Evolutionary conservation across 92 coral and sea anemone genomes (phyloP).

Genomic region (Plumapathes pennacea): DNA sequence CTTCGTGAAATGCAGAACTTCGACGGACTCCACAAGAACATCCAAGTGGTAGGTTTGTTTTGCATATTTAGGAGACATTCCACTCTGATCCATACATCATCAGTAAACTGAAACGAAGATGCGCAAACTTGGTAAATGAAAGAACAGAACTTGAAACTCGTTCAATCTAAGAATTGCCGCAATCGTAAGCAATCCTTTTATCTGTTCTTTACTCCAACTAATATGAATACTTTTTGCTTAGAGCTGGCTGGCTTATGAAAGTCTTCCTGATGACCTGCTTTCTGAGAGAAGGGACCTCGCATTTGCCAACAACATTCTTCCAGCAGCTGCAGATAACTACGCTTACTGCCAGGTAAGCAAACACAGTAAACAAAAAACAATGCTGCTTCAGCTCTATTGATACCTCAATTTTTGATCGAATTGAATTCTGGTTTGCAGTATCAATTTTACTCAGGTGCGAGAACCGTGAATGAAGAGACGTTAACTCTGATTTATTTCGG

Average conservation of each 20-base stretch:
- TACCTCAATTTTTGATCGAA: too few relatives aligned
- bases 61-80: too few relatives aligned
- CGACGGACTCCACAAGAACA: constrained; percentile 53
- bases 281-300: constrained; percentile 23
- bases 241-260: constrained; percentile 61
- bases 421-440: too few relatives aligned
- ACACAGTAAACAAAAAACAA: constrained; percentile 15
- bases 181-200: not conserved
- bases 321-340: constrained; percentile 30
- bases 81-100: too few relatives aligned
- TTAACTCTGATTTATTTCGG: too few relatives aligned
- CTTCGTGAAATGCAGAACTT: constrained; percentile 66
- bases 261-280: constrained; percentile 22
- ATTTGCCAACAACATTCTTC: constrained; percentile 37
- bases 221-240: not conserved
- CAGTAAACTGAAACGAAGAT: too few relatives aligned
- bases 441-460: too few relatives aligned
- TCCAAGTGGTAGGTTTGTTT: constrained; percentile 59
- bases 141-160: too few relatives aligned
- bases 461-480: too few relatives aligned
- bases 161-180: not conserved
- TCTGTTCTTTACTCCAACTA: not conserved
- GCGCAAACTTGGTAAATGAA: too few relatives aligned
- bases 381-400: too few relatives aligned
- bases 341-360: constrained; percentile 56